phyloP scores from a whole-genome alignment of 2,888 invertebrate species.

The Eupithecia subumbrata region DNA sequence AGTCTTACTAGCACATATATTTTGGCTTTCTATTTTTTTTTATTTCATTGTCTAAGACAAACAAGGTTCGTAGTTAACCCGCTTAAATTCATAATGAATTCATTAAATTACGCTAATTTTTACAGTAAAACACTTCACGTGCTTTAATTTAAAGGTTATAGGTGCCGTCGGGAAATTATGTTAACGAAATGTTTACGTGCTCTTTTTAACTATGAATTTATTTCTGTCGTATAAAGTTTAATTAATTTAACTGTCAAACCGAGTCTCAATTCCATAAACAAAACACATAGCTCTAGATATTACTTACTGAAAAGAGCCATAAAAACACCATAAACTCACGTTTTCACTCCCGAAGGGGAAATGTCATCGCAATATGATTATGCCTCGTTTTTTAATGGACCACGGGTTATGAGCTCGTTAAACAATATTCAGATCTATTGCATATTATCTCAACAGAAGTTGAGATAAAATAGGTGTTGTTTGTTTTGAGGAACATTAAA shows the following conservation, averaged over 20 bases:
- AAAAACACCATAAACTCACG: conserved; percentile 34
- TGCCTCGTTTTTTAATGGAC: conserved; percentile 45
- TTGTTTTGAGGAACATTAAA: not conserved
- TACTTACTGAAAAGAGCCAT: conserved; percentile 29
- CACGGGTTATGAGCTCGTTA: conserved; percentile 31
- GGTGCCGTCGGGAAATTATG: not conserved
- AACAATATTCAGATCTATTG: conserved; percentile 36
- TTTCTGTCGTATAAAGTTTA: not conserved
- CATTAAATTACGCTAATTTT: not conserved
- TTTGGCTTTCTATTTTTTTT: not conserved
- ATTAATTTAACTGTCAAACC: not conserved
- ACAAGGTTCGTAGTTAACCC: not conserved
- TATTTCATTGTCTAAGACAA: not conserved
- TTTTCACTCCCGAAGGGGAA: conserved; percentile 40
- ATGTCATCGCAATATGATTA: conserved; percentile 48
- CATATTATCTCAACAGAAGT: too few relatives aligned
- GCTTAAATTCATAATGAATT: not conserved
- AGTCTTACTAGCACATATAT: not conserved
- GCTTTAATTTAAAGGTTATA: not conserved
- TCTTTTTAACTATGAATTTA: not conserved
- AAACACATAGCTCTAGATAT: conserved; percentile 20
- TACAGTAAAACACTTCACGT: not conserved
- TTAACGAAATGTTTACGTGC: not conserved
- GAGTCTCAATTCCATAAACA: not conserved
- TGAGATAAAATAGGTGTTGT: not conserved